Base-by-base conservation (phyloP, 2,797 vertebrate species). In the Gouania willdenowi region DNA sequence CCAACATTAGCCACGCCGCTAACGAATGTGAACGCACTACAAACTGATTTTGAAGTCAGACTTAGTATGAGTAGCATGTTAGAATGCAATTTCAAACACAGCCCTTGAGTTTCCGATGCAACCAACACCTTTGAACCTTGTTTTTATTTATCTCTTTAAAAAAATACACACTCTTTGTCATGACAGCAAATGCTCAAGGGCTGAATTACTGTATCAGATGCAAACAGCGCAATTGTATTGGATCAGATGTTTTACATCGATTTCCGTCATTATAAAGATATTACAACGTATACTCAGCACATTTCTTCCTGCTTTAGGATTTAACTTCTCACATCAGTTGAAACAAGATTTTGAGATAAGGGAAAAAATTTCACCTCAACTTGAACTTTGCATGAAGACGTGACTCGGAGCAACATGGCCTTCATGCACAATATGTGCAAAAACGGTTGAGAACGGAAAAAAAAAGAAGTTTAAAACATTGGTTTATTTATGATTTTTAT, bases 401-500 rank as follows among this genome's bases (percentile, higher is more conserved):
- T 74, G 79, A 86, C 83, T 86, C 1, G 28, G 28, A 32, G 53
- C 28, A 66, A 64, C 45, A 62, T 56, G 4, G 6, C 4, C 57
- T 73, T 75, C 77, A 59, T 79, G 33, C 35, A 71, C 82, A 81
- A 77, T 76, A 59, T 85, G 81, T 75, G 72, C 64, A 68, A 61
- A n/a, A 73, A 80, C 47, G 44, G 77, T 61, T 69, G 31, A 13
- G 46, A 45, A 26, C 77, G 70, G 79, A 75, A 72, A 67, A 82
- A 84, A 75, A 77, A n/a, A n/a, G n/a, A n/a, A n/a, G n/a, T 64
- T 51, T 51, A 44, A 53, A 69, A 79, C 81, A 77, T 61, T 2
- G 45, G 71, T 84, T 88, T 86, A 49, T 47, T 50, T 87, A 85
- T 82, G 84, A 88, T 87, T 63, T n/a, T 66, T 79, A 87, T 90